Evolutionary conservation across 2,888 invertebrate species (phyloP).

Genomic region (Sympetrum striolatum): DNA sequence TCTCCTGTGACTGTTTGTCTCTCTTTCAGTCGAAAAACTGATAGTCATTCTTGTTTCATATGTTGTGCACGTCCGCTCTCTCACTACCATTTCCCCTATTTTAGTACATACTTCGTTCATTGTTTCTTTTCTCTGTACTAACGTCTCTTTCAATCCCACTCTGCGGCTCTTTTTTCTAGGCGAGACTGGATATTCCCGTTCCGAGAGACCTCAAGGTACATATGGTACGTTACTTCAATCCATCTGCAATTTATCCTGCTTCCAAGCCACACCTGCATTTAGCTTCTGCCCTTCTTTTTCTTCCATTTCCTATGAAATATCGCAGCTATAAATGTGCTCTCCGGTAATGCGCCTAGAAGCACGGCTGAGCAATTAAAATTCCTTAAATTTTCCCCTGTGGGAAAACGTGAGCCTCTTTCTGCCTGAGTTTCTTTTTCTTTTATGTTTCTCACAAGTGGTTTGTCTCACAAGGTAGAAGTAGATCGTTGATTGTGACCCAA

Average conservation of each 20-base stretch:
- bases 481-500: no score
- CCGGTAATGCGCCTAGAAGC: no score
- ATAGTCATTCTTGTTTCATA: no score
- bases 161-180: constrained; percentile 21
- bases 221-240: background rate
- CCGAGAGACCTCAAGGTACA: constrained; percentile 35
- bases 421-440: no score
- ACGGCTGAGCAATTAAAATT: no score
- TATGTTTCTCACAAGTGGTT: no score
- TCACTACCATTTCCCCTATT: background rate
- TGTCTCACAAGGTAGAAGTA: no score
- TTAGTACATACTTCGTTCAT: background rate
- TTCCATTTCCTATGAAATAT: background rate
- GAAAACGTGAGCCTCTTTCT: no score
- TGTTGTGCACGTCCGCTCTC: background rate
- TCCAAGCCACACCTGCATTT: background rate
- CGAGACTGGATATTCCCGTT: constrained; percentile 21
- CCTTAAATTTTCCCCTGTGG: no score
- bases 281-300: background rate
- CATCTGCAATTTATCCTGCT: background rate
- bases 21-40: no score
- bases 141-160: background rate
- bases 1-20: no score
- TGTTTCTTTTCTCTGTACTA: background rate
- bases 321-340: background rate